Conservation (phyloP, 1,140 invertebrate species). For the Diorhabda carinulata region DNA sequence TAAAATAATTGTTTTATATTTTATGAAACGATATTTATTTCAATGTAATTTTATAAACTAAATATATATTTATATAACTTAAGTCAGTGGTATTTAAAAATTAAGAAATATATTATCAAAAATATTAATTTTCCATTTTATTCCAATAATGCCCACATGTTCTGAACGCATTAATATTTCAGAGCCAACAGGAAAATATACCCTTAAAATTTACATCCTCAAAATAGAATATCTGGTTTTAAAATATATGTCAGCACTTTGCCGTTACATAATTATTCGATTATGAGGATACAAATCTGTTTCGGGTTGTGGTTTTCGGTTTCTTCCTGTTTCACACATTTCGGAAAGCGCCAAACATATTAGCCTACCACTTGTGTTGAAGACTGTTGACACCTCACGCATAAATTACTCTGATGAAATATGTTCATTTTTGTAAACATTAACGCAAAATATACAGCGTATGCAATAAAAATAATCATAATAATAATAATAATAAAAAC, state of each 20-base stretch:
- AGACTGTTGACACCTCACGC: neutral
- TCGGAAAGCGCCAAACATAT: neutral
- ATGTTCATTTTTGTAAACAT: too few species aligned
- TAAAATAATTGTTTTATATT: too few species aligned
- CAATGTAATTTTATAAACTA: too few species aligned
- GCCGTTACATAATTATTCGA: constrained; percentile 15
- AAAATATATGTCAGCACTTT: constrained; percentile 13
- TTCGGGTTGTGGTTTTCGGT: constrained; percentile 10
- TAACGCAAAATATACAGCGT: too few species aligned
- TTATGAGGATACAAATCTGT: constrained; percentile 17
- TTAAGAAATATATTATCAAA: too few species aligned
- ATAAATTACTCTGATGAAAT: too few species aligned
- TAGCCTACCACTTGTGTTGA: neutral
- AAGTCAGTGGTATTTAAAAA: too few species aligned
- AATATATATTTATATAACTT: too few species aligned
- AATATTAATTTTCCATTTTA: too few species aligned
- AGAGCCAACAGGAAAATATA: neutral
- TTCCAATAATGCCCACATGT: neutral
- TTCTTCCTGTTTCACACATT: constrained; percentile 12
- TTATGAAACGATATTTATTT: too few species aligned
- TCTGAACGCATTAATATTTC: constrained; percentile 8
- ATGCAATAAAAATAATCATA: too few species aligned
- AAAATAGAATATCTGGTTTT: constrained; percentile 7
- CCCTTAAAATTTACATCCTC: neutral
- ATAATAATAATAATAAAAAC: too few species aligned